A percentile compares a stretch with the other conserved stretches of the same genome.
Conservation (phyloP, 2,888 invertebrate species). For the Scelioninae gen. 2 region DNA sequence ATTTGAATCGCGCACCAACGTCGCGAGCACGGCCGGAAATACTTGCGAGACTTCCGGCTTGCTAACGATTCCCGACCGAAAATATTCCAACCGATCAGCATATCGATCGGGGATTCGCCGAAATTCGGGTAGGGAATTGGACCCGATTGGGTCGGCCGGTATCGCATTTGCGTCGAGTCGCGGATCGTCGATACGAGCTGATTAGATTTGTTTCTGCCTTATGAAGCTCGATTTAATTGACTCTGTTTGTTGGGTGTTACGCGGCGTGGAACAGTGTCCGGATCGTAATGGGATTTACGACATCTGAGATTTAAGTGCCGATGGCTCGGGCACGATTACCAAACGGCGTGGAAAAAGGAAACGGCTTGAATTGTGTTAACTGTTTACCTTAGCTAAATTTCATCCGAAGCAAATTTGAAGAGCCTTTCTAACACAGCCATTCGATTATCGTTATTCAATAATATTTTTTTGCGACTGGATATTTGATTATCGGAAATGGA, state of each 20-base stretch:
- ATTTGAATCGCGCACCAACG: conserved; percentile 31
- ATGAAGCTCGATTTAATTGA: conserved; percentile 16
- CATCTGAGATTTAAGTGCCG: conserved; percentile 12
- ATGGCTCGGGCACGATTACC: conserved; percentile 2
- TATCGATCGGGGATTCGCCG: conserved; percentile 14
- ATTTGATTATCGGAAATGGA: too few species aligned
- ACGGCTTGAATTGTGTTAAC: background rate
- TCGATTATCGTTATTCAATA: too few species aligned
- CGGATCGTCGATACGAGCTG: conserved; percentile 1
- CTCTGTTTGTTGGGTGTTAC: conserved; percentile 26
- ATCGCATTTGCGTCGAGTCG: conserved; percentile 39
- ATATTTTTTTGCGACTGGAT: too few species aligned
- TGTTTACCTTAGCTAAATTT: background rate
- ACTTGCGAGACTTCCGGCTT: background rate
- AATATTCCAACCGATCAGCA: too few species aligned
- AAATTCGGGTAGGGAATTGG: conserved; percentile 24
- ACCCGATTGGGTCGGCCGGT: conserved; percentile 21
- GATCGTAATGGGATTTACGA: conserved; percentile 16
- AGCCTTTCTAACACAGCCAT: too few species aligned
- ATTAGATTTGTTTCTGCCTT: conserved; percentile 30
- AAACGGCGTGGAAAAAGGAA: background rate
- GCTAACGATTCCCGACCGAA: background rate
- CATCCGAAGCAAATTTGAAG: too few species aligned
- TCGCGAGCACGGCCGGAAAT: conserved; percentile 8
- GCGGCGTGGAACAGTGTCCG: background rate